Evolutionary conservation across 2,888 invertebrate genomes (phyloP), one percentile per base, ranked within the genome.

Genomic region (Drosophila vallismaia): DNA sequence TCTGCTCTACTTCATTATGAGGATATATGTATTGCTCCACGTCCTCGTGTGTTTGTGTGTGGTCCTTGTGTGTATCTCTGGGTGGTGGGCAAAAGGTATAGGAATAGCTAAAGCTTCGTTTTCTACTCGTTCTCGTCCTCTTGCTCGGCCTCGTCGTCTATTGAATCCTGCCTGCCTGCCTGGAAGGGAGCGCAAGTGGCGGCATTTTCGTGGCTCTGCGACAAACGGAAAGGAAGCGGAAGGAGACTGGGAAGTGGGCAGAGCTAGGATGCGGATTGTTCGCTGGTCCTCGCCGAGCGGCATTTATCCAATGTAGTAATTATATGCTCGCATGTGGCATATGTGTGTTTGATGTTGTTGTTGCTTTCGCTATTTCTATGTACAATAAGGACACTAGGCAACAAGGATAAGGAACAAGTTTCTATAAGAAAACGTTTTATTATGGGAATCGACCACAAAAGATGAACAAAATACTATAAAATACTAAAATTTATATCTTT

Each of bases 1-100:
- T 69, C 40, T 77, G 73, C 73, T 77, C 75, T 78, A 81, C 85
- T 81, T 76, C 79, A 81, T 81, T 78, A 81, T 84, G 80, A 57
- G 67, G 72, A 84, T 76, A 76, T 48, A 29, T 44, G 19, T 50
- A 36, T 19, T 24, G 9, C 24, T 44, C 44, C 44, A 44, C 44
- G 79, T 45, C 9, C 48, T 53, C 19, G n/a, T 42, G 42, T 71
- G 51, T 57, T 28, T 69, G 53, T 26, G 9, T 58, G n/a, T 68
- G 31, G 44, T 28, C 28, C 19, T n/a, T 31, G 44, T 45, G 29
- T 36, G 46, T 28, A 48, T 42, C 48, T 68, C 42, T 57, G 66
- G 52, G 19, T 46, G 40, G 40, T 3, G 45, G 44, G 52, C 28
- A 56, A 53, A 54, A 40, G 62, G 54, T 42, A 51, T 28, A 24